Evolutionary conservation across 1,140 invertebrate species (phyloP).

Genomic region (Lerema accius): DNA sequence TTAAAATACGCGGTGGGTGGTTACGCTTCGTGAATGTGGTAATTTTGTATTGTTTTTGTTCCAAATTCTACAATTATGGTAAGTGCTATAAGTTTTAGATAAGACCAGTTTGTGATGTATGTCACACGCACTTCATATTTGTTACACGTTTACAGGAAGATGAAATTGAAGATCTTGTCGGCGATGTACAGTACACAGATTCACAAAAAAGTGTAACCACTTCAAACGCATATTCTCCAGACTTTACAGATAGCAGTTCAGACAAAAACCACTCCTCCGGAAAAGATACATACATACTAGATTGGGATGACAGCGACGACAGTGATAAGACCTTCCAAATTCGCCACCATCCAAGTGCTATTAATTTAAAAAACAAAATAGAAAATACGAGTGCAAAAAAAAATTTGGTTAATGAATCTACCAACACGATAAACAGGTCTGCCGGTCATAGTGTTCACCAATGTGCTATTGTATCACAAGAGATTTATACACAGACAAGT

Average conservation of each 20-base stretch:
- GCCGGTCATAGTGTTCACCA: conserved; percentile 38
- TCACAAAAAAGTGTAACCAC: conserved; percentile 72
- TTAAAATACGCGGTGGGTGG: conserved; percentile 52
- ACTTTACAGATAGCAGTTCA: conserved; percentile 68
- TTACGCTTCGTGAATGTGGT: conserved; percentile 49
- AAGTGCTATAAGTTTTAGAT: no score
- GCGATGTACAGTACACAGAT: conserved; percentile 63
- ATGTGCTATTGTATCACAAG: conserved; percentile 51
- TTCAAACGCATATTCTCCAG: conserved; percentile 62
- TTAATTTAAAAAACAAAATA: conserved; percentile 41
- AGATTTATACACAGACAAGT: conserved; percentile 73
- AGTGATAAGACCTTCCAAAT: conserved; percentile 50
- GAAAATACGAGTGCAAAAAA: conserved; percentile 9
- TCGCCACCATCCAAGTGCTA: conserved; percentile 37
- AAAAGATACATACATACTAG: conserved; percentile 71
- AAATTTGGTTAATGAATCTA: conserved; percentile 24
- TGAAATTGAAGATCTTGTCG: conserved; percentile 64
- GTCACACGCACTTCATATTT: background rate
- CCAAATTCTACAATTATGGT: conserved; percentile 64
- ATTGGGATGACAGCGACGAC: conserved; percentile 63
- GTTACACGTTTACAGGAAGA: conserved; percentile 50
- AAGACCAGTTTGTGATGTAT: conserved; percentile 1
- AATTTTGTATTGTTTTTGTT: conserved; percentile 57
- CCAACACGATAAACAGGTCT: conserved; percentile 37
- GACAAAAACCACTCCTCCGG: conserved; percentile 67